These are phyloP conservation scores for Ctenomys sociabilis DNA, from an alignment of 2,113 vertebrate species.

Conservation along the genomic window DNA sequence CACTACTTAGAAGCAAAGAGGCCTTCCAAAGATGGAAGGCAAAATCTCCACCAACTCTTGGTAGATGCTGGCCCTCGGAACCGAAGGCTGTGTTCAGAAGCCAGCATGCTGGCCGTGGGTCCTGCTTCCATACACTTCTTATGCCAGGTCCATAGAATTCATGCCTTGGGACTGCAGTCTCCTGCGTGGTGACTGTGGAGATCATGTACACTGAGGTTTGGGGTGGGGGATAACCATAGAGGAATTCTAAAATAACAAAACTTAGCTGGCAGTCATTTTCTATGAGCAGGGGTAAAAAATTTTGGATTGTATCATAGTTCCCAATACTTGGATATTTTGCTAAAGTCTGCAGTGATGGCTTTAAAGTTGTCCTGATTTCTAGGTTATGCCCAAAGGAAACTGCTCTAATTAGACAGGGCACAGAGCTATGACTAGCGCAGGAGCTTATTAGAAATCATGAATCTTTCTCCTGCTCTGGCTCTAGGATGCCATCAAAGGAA, in stretches of 20 bases:
- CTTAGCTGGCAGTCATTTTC: not conserved
- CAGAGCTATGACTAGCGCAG: not conserved
- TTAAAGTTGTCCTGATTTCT: conserved; percentile 44
- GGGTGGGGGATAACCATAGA: not conserved
- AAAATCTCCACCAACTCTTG: not conserved
- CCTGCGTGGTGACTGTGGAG: not conserved
- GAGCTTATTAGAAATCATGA: conserved; percentile 66
- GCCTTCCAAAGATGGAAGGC: not conserved
- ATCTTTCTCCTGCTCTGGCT: conserved; percentile 50
- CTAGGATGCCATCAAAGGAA: conserved; percentile 70
- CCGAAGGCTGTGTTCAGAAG: not conserved
- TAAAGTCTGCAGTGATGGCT: conserved; percentile 10
- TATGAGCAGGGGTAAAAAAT: not conserved
- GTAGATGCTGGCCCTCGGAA: not conserved
- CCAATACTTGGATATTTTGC: conserved; percentile 48
- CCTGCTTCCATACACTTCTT: not conserved
- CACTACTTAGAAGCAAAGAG: not conserved
- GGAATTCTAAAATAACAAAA: conserved; percentile 39
- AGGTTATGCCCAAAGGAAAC: conserved; percentile 34
- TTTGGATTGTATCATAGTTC: not conserved
- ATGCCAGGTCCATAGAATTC: not conserved
- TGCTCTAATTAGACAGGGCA: conserved; percentile 48
- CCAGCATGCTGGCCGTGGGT: not conserved
- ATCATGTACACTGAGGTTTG: not conserved
- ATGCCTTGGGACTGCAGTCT: not conserved